phyloP scores from a whole-genome alignment of 2,888 invertebrate species.

The Chrysopilus asiliformis region DNA sequence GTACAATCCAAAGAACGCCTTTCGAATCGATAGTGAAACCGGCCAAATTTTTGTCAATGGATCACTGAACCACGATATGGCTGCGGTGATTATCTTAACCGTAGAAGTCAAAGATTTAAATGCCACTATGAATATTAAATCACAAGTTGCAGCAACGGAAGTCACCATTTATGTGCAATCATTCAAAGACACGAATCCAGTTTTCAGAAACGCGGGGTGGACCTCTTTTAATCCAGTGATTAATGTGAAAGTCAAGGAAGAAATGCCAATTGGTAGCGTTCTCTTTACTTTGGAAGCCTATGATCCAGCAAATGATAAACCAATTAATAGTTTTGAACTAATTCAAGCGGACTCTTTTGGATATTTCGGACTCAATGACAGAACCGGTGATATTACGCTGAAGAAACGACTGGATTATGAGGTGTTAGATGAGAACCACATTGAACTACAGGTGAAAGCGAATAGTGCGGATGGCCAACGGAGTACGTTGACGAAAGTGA shows the following conservation, averaged over 20 bases:
- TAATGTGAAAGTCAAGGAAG: conserved; percentile 55
- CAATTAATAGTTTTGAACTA: conserved; percentile 47
- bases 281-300: conserved; percentile 54
- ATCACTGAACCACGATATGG: conserved; percentile 55
- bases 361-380: conserved; percentile 45
- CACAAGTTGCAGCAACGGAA: conserved; percentile 51
- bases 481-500: conserved; percentile 51
- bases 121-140: conserved; percentile 49
- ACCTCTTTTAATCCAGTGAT: conserved; percentile 54
- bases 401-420: conserved; percentile 68
- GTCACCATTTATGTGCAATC: conserved; percentile 67
- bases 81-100: conserved; percentile 60
- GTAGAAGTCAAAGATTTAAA: conserved; percentile 56
- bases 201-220: conserved; percentile 61
- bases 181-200: conserved; percentile 60
- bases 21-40: conserved; percentile 53
- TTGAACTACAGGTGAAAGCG: conserved; percentile 41
- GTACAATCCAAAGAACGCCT: conserved; percentile 52
- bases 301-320: conserved; percentile 52
- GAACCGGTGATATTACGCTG: conserved; percentile 60
- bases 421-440: conserved; percentile 45
- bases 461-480: conserved; percentile 32
- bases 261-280: conserved; percentile 60
- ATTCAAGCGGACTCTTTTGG: conserved; percentile 41
- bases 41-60: conserved; percentile 56